A percentile compares a stretch with the other conserved stretches of the same genome.
phyloP scores from a whole-genome alignment of 2,888 invertebrate genomes.

The Caprella mutica region DNA sequence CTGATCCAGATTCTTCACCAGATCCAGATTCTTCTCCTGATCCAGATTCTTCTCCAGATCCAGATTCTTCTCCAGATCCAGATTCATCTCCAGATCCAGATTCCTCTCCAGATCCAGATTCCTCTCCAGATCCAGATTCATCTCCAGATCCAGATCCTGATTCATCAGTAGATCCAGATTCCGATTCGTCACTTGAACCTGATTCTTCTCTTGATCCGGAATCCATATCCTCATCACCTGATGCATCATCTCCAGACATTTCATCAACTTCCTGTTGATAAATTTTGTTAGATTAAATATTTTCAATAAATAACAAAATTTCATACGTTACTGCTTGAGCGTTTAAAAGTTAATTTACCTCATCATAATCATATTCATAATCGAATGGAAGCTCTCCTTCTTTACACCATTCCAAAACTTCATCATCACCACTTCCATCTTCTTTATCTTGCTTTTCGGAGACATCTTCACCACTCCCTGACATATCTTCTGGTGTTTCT shows the following conservation, averaged over 20 bases:
- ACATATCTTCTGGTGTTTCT: background rate
- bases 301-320: too few species aligned
- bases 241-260: too few species aligned
- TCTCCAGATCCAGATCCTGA: constrained; percentile 40
- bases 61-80: background rate
- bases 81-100: constrained; percentile 36
- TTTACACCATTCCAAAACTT: constrained; percentile 15
- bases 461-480: constrained; percentile 7
- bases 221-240: too few species aligned
- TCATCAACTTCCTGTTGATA: too few species aligned
- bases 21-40: background rate
- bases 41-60: background rate
- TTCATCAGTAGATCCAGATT: constrained; percentile 37
- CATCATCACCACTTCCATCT: constrained; percentile 9
- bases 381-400: constrained; percentile 11
- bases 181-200: background rate
- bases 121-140: constrained; percentile 37
- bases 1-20: constrained; percentile 24
- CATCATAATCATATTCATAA: constrained; percentile 8
- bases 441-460: constrained; percentile 1
- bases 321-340: too few species aligned
- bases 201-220: background rate
- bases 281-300: too few species aligned
- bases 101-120: constrained; percentile 42
- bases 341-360: background rate